Conservation (phyloP, 1,140 invertebrate genomes). For the Platorchestia sp. region DNA sequence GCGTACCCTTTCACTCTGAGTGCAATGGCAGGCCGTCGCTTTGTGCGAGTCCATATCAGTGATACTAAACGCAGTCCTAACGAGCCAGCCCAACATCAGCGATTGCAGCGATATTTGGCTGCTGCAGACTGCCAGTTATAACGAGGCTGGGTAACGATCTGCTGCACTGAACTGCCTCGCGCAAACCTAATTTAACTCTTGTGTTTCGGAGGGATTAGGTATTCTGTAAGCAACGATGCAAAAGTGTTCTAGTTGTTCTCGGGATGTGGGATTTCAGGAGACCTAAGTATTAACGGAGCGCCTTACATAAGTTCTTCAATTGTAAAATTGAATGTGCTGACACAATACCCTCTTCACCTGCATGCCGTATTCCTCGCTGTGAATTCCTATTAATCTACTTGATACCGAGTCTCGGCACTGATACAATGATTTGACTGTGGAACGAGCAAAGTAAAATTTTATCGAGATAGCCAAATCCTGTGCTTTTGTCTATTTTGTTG, state of each 20-base stretch:
- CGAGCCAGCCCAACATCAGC: neutral
- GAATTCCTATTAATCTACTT: neutral
- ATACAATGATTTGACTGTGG: neutral
- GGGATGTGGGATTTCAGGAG: neutral
- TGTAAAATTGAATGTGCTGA: neutral
- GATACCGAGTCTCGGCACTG: neutral
- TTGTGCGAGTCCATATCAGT: neutral
- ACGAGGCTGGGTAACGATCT: neutral
- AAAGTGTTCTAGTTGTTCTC: neutral
- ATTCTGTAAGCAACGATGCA: neutral
- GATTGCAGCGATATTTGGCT: neutral
- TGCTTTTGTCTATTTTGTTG: no score
- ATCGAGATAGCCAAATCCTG: no score
- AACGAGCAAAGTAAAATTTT: neutral
- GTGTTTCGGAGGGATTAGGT: neutral
- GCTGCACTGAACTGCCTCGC: neutral
- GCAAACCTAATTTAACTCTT: neutral
- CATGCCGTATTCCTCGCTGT: neutral
- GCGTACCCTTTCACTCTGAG: neutral
- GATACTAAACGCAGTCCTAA: neutral
- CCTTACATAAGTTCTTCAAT: neutral
- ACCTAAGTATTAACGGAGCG: neutral
- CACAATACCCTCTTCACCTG: neutral
- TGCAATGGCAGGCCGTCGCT: neutral
- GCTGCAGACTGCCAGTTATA: neutral